A percentile compares a stretch with the other conserved stretches of the same genome.
phyloP scores from a whole-genome alignment of 2,797 vertebrate species.

The Xenentodon cancila region DNA sequence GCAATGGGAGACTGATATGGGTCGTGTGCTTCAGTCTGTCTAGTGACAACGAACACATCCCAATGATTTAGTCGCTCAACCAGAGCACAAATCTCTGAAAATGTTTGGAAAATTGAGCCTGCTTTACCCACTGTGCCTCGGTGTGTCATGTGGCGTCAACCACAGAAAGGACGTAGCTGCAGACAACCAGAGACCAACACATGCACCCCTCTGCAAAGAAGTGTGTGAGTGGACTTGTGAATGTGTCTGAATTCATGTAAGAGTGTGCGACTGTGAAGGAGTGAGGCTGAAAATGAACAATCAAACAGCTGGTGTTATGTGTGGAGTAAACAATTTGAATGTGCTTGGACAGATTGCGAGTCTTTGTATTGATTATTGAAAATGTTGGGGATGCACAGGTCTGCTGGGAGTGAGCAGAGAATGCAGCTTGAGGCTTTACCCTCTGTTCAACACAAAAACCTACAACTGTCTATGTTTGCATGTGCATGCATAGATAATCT shows the following conservation, averaged over 20 bases:
- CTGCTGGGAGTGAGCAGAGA: slow-evolving; percentile 96
- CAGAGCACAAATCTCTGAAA: slow-evolving; percentile 80
- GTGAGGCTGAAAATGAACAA: slow-evolving; percentile 14
- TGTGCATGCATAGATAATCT: slow-evolving; percentile 21
- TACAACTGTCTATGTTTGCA: slow-evolving; percentile 22
- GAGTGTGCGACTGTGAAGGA: slow-evolving; percentile 50
- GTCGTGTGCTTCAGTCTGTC: slow-evolving; percentile 61
- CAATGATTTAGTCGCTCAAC: slow-evolving; percentile 57
- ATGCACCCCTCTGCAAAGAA: slow-evolving; percentile 86
- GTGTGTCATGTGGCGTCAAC: slow-evolving; percentile 99
- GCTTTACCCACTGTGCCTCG: slow-evolving; percentile 90
- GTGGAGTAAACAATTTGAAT: slow-evolving; percentile 4
- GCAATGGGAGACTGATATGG: slow-evolving; percentile 61
- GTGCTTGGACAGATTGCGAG: slow-evolving; percentile 20
- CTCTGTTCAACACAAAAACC: slow-evolving; percentile 76
- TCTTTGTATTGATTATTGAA: slow-evolving; percentile 39
- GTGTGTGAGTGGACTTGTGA: slow-evolving; percentile 80
- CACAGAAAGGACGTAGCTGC: slow-evolving; percentile 98
- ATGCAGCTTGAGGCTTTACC: slow-evolving; percentile 94
- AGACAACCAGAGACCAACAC: slow-evolving; percentile 96
- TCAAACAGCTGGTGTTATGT: slow-evolving; percentile 6
- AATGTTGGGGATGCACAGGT: slow-evolving; percentile 84
- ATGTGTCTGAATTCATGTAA: slow-evolving; percentile 41
- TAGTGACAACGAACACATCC: slow-evolving; percentile 65
- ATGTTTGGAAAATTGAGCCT: slow-evolving; percentile 66